These are phyloP conservation scores for Myoxocephalus aenaeus DNA, from an alignment of 2,797 vertebrate genomes.

Conservation along the genomic window DNA sequence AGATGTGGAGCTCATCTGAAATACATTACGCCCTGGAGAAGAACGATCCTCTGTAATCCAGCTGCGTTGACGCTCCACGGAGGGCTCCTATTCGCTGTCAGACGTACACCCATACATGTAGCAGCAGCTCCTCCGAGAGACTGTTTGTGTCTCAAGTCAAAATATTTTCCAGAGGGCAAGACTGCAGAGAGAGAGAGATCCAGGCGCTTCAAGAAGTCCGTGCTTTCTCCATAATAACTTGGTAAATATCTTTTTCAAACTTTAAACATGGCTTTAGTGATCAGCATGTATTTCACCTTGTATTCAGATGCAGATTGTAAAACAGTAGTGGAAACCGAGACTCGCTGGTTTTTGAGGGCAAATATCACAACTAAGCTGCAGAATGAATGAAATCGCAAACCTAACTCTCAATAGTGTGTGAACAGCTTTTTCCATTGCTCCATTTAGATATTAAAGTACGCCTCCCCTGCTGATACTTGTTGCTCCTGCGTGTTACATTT, in stretches of 20 bases:
- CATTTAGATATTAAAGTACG: constrained; percentile 8
- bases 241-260: constrained; percentile 69
- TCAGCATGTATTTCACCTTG: constrained; percentile 3
- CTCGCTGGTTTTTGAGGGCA: neutral
- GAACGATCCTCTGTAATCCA: constrained; percentile 65
- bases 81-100: constrained; percentile 67
- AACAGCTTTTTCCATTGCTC: constrained; percentile 1
- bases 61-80: constrained; percentile 45
- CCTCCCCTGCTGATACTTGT: neutral
- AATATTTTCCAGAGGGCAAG: constrained; percentile 75
- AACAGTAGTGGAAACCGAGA: neutral
- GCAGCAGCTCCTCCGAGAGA: constrained; percentile 67
- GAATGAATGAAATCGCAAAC: neutral
- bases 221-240: constrained; percentile 30
- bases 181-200: constrained; percentile 33
- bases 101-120: constrained; percentile 71
- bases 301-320: constrained; percentile 12
- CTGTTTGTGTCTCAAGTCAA: constrained; percentile 65
- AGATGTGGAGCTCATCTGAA: constrained; percentile 78
- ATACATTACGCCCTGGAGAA: constrained; percentile 74
- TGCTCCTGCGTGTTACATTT: constrained; percentile 31
- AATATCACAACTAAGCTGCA: neutral
- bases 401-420: neutral
- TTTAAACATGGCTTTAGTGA: neutral
- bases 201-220: constrained; percentile 44